Percentiles rank a stretch among this genome's conserved stretches.
These are phyloP conservation scores for Sebastes umbrosus DNA, from an alignment of 2,797 vertebrate species.

Conservation along the genomic window DNA sequence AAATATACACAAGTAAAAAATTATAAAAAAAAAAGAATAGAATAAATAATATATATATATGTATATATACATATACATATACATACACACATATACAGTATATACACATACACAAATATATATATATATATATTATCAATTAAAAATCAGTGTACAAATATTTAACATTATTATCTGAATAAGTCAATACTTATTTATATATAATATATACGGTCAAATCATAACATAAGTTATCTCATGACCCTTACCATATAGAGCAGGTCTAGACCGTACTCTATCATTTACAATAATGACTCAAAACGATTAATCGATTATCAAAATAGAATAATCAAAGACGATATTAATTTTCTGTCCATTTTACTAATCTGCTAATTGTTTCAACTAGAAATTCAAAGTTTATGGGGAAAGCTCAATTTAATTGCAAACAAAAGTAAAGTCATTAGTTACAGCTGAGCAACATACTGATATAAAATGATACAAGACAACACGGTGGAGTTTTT, in stretches of 20 bases:
- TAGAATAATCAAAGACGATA: background rate
- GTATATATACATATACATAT: no score
- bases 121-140: no score
- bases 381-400: background rate
- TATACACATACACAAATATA: no score
- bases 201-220: no score
- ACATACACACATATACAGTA: no score
- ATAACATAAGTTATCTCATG: no score
- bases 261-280: background rate
- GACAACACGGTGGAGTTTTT: background rate
- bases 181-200: no score
- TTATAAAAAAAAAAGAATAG: no score
- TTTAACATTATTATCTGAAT: background rate
- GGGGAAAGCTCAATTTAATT: background rate
- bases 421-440: background rate
- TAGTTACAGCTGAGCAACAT: background rate
- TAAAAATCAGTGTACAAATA: background rate
- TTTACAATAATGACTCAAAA: background rate
- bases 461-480: background rate
- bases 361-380: background rate
- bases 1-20: no score
- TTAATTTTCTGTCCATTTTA: background rate
- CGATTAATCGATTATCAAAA: background rate
- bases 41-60: no score
- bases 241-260: no score